These are phyloP conservation scores for Aphis gossypii DNA, from an alignment of 1,140 invertebrate species.

Conservation along the genomic window DNA sequence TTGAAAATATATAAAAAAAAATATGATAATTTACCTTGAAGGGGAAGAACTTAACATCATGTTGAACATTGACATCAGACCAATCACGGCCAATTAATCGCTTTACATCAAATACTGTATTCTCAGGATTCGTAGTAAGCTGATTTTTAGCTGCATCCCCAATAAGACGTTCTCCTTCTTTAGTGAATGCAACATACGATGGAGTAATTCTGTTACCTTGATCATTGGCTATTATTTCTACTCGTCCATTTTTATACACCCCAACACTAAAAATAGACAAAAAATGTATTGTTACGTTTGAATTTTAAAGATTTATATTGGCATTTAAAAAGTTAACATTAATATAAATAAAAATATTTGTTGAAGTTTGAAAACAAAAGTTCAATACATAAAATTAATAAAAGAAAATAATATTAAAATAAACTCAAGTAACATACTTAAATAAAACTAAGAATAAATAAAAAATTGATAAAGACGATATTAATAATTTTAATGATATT, in stretches of 20 bases:
- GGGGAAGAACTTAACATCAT: slow-evolving; percentile 95
- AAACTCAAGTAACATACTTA: no score
- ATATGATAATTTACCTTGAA: slow-evolving; percentile 67
- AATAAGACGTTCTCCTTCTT: slow-evolving; percentile 93
- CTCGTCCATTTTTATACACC: slow-evolving; percentile 96
- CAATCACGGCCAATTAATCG: slow-evolving; percentile 95
- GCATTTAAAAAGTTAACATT: background rate
- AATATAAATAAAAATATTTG: background rate
- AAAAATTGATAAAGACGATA: background rate
- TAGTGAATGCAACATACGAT: slow-evolving; percentile 96
- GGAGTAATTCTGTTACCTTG: slow-evolving; percentile 98
- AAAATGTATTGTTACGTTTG: background rate
- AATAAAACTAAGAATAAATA: background rate
- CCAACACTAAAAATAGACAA: slow-evolving; percentile 77
- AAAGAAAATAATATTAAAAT: no score
- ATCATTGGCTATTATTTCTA: slow-evolving; percentile 98
- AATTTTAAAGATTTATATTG: background rate
- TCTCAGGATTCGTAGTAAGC: slow-evolving; percentile 96
- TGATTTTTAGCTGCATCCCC: slow-evolving; percentile 99
- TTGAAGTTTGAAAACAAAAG: no score
- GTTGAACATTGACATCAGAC: slow-evolving; percentile 87
- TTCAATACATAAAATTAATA: background rate
- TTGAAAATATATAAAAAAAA: background rate
- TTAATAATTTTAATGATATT: background rate
- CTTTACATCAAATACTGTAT: slow-evolving; percentile 96